These are phyloP conservation scores for Morpho achilles DNA, from an alignment of 2,888 invertebrate species.

Conservation along the genomic window DNA sequence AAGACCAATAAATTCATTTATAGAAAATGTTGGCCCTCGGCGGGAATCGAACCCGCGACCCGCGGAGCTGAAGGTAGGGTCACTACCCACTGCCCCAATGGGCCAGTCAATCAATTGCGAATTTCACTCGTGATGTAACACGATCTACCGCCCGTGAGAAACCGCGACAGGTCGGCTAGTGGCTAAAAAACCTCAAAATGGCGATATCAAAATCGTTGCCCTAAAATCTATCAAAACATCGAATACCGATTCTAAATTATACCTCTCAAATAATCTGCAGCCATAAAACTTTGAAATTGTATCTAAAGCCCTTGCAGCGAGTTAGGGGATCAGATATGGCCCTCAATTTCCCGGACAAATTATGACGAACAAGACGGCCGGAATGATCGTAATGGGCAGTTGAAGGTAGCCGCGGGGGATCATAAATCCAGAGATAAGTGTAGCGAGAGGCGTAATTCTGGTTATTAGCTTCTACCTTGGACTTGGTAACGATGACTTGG, in stretches of 20 bases:
- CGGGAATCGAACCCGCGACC: too few species aligned
- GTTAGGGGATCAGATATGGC: constrained; percentile 25
- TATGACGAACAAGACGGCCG: constrained; percentile 31
- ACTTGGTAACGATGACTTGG: constrained; percentile 12
- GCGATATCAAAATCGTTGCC: too few species aligned
- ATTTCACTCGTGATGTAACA: too few species aligned
- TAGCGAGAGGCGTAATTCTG: constrained; percentile 30
- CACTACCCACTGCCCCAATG: too few species aligned
- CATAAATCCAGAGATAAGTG: constrained; percentile 37
- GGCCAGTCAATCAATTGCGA: too few species aligned
- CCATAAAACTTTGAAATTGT: constrained; percentile 5
- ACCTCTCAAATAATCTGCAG: constrained; percentile 7
- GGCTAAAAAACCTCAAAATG: too few species aligned
- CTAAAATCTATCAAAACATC: too few species aligned
- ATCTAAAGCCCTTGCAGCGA: constrained; percentile 12
- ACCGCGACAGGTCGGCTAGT: too few species aligned
- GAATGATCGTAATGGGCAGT: constrained; percentile 37
- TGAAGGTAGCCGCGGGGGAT: constrained; percentile 31
- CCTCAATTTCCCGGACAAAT: constrained; percentile 32
- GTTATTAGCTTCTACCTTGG: constrained; percentile 26
- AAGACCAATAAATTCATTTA: too few species aligned
- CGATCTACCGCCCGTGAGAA: too few species aligned
- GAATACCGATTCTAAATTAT: constrained; percentile 4
- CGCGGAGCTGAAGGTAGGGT: too few species aligned
- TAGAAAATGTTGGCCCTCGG: too few species aligned